Conservation (phyloP, 2,113 vertebrate genomes). For the Sapajus apella region DNA sequence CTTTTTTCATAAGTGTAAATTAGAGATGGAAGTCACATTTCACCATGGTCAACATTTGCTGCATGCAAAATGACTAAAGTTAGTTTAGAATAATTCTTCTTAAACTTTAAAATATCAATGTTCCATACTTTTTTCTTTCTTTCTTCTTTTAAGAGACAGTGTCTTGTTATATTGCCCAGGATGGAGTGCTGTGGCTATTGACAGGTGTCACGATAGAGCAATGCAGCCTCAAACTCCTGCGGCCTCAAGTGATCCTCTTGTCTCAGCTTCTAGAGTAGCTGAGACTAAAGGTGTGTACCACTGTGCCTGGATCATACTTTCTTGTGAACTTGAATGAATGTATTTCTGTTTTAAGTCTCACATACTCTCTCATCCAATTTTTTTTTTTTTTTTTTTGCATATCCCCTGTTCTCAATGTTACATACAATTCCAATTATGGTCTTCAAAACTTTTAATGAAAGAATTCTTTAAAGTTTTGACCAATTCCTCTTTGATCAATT, state of each 20-base stretch:
- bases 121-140: neutral
- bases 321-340: slow-evolving; percentile 9
- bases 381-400: neutral
- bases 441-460: slow-evolving; percentile 3
- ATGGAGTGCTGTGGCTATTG: neutral
- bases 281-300: neutral
- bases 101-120: neutral
- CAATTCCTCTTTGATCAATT: neutral
- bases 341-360: slow-evolving; percentile 22
- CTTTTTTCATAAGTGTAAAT: neutral
- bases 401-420: neutral
- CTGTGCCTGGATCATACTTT: neutral
- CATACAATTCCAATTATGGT: neutral
- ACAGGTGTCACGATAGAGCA: neutral
- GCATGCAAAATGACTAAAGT: neutral
- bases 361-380: neutral
- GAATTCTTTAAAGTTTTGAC: neutral
- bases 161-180: neutral
- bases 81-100: neutral
- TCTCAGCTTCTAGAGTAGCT: neutral
- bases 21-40: neutral
- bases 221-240: neutral
- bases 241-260: neutral
- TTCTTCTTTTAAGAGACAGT: neutral
- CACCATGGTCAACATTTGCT: neutral